Percentiles rank a stretch among this genome's conserved stretches.
phyloP scores from a whole-genome alignment of 2,888 invertebrate species.

The Drosophila barbarae region DNA sequence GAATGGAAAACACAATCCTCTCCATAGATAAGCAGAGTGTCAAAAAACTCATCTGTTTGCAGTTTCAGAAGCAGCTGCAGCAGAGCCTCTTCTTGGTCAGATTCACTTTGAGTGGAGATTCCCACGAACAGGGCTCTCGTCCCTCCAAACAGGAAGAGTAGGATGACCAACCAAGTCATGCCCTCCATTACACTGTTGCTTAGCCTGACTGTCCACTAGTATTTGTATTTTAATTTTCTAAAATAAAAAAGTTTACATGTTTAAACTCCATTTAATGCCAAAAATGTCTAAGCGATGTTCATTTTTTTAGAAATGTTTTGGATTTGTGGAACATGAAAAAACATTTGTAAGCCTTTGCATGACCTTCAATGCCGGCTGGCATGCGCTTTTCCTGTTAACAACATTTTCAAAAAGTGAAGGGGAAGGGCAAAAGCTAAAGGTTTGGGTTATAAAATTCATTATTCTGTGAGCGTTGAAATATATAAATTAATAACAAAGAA shows the following conservation, averaged over 20 bases:
- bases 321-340: not conserved
- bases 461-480: too few relatives aligned
- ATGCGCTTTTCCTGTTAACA: conserved; percentile 13
- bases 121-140: not conserved
- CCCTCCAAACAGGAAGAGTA: conserved; percentile 1
- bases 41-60: conserved; percentile 33
- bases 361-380: not conserved
- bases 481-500: too few relatives aligned
- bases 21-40: conserved; percentile 49
- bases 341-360: not conserved
- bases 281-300: not conserved
- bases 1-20: conserved; percentile 41
- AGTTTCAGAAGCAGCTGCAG: conserved; percentile 18
- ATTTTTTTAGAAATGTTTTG: not conserved
- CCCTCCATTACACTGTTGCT: not conserved
- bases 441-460: not conserved
- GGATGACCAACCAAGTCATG: conserved; percentile 15
- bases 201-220: not conserved
- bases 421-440: not conserved
- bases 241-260: not conserved
- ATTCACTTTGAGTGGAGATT: not conserved
- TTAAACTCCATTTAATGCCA: not conserved
- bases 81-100: not conserved
- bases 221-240: conserved; percentile 3
- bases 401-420: not conserved